phyloP scores from a whole-genome alignment of 2,113 vertebrate species.

The Pollachius pollachius region DNA sequence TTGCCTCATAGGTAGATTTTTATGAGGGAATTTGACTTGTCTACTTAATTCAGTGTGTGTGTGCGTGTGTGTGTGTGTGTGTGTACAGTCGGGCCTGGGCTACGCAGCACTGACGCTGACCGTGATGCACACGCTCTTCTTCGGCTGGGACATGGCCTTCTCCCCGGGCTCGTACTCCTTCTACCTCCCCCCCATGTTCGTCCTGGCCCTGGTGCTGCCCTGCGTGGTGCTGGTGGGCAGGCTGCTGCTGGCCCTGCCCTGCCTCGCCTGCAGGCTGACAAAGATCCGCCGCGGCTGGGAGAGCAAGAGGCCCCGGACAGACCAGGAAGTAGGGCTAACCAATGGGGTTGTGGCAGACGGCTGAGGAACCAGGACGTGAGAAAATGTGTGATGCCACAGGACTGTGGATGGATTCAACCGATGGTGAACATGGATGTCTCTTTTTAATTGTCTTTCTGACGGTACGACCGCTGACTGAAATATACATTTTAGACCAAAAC shows the following conservation, averaged over 20 bases:
- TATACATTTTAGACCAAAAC: too few relatives aligned
- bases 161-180: slow-evolving; percentile 79
- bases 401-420: not conserved
- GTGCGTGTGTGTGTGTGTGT: not conserved
- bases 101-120: slow-evolving; percentile 77
- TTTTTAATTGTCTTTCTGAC: not conserved
- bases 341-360: slow-evolving; percentile 13
- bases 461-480: too few relatives aligned
- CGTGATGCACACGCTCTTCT: slow-evolving; percentile 82
- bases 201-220: slow-evolving; percentile 79
- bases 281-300: slow-evolving; percentile 87
- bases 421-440: not conserved
- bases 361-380: not conserved
- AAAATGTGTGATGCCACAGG: not conserved
- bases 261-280: slow-evolving; percentile 70
- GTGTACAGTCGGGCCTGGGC: slow-evolving; percentile 80
- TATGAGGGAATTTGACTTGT: too few relatives aligned
- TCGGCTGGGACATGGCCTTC: slow-evolving; percentile 83
- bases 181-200: slow-evolving; percentile 84
- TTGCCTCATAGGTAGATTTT: too few relatives aligned
- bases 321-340: slow-evolving; percentile 30
- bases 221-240: slow-evolving; percentile 78
- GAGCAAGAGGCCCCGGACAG: slow-evolving; percentile 35
- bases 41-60: too few relatives aligned
- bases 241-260: slow-evolving; percentile 76